A percentile compares a stretch with the other conserved stretches of the same genome.
phyloP scores from a whole-genome alignment of 2,888 invertebrate species.

The Lacanobia wlatinum region DNA sequence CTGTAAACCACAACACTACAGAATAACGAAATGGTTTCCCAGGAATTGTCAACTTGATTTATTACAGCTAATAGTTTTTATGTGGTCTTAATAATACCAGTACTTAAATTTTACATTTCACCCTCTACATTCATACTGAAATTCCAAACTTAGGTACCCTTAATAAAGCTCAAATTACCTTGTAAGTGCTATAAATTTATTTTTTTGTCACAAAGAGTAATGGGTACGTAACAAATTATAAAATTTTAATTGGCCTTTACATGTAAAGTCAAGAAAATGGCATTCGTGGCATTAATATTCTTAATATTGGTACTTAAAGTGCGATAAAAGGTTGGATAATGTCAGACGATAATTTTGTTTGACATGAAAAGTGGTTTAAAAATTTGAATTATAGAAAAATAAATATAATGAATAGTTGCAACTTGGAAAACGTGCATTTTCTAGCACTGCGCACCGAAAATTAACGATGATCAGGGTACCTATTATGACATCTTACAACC shows the following conservation, averaged over 20 bases:
- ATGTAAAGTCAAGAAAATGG: slow-evolving; percentile 46
- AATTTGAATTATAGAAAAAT: not conserved
- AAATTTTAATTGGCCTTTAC: slow-evolving; percentile 59
- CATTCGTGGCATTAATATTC: slow-evolving; percentile 43
- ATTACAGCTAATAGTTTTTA: slow-evolving; percentile 47
- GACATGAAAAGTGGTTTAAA: slow-evolving; percentile 40
- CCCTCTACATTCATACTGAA: not conserved
- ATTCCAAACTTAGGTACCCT: slow-evolving; percentile 9
- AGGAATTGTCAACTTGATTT: slow-evolving; percentile 54
- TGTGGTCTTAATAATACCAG: slow-evolving; percentile 14
- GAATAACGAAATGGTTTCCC: slow-evolving; percentile 16
- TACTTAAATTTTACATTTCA: slow-evolving; percentile 17
- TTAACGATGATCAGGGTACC: too few species aligned
- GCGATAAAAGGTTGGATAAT: slow-evolving; percentile 35
- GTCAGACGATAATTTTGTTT: slow-evolving; percentile 25
- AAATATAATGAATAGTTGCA: not conserved
- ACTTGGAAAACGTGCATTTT: too few species aligned
- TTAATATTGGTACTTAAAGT: slow-evolving; percentile 28
- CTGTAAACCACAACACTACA: not conserved
- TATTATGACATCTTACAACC: too few species aligned
- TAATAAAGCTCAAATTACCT: slow-evolving; percentile 25
- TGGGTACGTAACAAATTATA: slow-evolving; percentile 52
- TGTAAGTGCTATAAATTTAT: not conserved
- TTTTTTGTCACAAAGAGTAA: slow-evolving; percentile 43
- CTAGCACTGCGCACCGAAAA: too few species aligned